Evolutionary conservation across 2,888 invertebrate genomes (phyloP).

Genomic region (Cybosia mesomella): DNA sequence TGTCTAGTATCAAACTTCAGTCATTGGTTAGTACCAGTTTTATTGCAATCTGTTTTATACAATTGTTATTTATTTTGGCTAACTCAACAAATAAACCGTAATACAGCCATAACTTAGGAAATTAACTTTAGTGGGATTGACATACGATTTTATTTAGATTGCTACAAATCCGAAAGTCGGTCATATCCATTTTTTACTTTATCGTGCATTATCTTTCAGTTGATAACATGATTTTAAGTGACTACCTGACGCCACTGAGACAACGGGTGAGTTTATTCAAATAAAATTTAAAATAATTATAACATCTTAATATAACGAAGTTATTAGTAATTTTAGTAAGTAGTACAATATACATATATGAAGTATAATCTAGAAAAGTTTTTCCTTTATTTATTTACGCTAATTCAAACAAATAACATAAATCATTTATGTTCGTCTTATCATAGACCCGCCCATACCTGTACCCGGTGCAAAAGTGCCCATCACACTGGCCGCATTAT

Average conservation of each 20-base stretch:
- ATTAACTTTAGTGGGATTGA: not conserved
- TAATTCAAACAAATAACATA: too few species aligned
- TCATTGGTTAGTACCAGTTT: not conserved
- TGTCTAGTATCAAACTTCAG: not conserved
- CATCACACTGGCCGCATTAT: too few species aligned
- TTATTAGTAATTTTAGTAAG: too few species aligned
- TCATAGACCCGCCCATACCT: too few species aligned
- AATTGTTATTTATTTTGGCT: constrained; percentile 4
- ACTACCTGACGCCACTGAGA: constrained; percentile 2
- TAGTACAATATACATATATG: too few species aligned
- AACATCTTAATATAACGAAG: too few species aligned
- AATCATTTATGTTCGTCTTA: too few species aligned
- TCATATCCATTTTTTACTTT: constrained; percentile 8
- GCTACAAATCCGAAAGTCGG: not conserved
- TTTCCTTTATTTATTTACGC: too few species aligned
- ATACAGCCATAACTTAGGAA: not conserved
- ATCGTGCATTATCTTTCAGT: constrained; percentile 2
- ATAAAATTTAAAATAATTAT: not conserved
- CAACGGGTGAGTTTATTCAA: not conserved
- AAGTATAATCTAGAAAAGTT: too few species aligned
- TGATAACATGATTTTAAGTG: constrained; percentile 11
- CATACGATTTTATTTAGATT: constrained; percentile 7
- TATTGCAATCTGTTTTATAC: constrained; percentile 4
- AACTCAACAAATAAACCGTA: not conserved
- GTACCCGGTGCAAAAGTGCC: too few species aligned